Percentiles rank a stretch among this genome's conserved stretches.
Conservation (phyloP, 2,113 vertebrate genomes). For the Silurus glanis region DNA sequence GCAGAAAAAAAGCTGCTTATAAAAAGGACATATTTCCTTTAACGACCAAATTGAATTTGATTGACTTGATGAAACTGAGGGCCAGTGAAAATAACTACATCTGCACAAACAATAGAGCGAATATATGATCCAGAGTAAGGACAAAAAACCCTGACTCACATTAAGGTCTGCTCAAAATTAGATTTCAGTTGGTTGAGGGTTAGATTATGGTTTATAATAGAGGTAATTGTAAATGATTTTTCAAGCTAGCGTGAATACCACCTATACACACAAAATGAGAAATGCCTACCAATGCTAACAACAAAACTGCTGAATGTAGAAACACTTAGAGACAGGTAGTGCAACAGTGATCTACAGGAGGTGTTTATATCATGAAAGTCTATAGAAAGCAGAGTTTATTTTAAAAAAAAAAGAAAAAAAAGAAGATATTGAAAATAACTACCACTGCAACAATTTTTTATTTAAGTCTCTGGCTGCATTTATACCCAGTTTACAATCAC, state of each 20-base stretch:
- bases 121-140: constrained; percentile 67
- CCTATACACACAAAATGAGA: constrained; percentile 52
- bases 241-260: constrained; percentile 63
- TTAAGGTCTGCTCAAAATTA: constrained; percentile 61
- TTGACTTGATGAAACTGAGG: constrained; percentile 71
- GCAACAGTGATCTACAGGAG: not conserved
- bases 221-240: constrained; percentile 42
- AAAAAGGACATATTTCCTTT: constrained; percentile 57
- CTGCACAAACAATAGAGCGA: constrained; percentile 70
- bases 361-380: not conserved
- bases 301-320: not conserved
- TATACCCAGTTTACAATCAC: not conserved
- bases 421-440: not conserved
- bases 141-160: constrained; percentile 51
- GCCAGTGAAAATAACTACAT: constrained; percentile 64
- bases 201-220: constrained; percentile 74
- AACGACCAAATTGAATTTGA: constrained; percentile 75
- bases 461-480: not conserved
- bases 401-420: not conserved
- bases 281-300: not conserved
- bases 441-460: not conserved
- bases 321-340: not conserved
- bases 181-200: constrained; percentile 75
- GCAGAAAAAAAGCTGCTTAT: constrained; percentile 32
- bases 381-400: not conserved